Conservation (phyloP, 2,113 vertebrate genomes). For the Monopterus albus region DNA sequence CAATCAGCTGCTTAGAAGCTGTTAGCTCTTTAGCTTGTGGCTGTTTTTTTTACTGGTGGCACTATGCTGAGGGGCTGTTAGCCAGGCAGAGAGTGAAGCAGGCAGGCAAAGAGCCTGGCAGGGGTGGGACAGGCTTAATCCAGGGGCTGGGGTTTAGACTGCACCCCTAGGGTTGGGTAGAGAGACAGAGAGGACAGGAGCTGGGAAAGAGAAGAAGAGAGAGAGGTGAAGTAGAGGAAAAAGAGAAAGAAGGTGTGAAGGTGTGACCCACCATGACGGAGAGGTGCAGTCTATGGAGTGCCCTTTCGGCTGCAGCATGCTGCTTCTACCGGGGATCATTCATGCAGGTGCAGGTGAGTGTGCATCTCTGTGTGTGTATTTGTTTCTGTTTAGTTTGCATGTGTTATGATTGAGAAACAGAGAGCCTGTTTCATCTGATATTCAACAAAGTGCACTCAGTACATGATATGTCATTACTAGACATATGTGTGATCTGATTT, state of each 20-base stretch:
- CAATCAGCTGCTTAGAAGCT: constrained; percentile 35
- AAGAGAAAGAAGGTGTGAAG: constrained; percentile 26
- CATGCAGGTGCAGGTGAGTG: constrained; percentile 98
- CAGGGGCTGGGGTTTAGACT: constrained; percentile 40
- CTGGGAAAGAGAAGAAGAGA: neutral
- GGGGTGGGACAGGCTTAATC: constrained; percentile 68
- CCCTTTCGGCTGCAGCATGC: constrained; percentile 96
- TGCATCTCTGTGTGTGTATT: constrained; percentile 10
- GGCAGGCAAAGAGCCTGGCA: constrained; percentile 34
- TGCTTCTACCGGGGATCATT: constrained; percentile 98
- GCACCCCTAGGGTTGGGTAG: constrained; percentile 47
- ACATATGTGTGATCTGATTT: constrained; percentile 10
- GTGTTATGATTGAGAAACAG: constrained; percentile 14
- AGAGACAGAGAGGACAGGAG: neutral
- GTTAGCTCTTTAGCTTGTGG: constrained; percentile 46
- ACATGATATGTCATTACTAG: neutral
- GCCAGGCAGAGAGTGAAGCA: constrained; percentile 41
- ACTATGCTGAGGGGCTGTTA: constrained; percentile 77
- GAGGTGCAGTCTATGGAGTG: constrained; percentile 97
- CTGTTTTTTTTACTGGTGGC: constrained; percentile 43
- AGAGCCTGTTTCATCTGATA: neutral
- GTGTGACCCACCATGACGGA: constrained; percentile 89
- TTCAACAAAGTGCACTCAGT: constrained; percentile 2
- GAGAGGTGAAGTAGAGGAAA: constrained; percentile 22
- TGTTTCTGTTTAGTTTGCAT: constrained; percentile 3